Evolutionary conservation across 2,113 vertebrate species (phyloP).

Genomic region (Australoheros scitulus): DNA sequence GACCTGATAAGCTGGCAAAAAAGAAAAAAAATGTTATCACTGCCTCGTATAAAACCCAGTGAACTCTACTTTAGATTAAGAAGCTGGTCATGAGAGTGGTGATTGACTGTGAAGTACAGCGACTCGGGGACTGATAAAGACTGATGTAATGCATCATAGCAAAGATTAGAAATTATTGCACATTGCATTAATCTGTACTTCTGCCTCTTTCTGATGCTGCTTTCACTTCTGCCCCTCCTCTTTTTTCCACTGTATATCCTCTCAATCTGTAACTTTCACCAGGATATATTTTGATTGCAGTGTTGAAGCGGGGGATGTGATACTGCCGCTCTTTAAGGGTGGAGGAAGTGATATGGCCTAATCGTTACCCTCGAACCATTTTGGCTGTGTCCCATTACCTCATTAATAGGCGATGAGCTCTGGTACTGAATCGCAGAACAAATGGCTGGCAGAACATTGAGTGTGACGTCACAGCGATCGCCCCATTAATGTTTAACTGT

Average conservation of each 20-base stretch:
- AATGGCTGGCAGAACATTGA: constrained; percentile 46
- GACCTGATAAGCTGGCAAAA: neutral
- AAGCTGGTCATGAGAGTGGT: neutral
- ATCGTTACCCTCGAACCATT: constrained; percentile 50
- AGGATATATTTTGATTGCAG: constrained; percentile 47
- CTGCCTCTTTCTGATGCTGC: neutral
- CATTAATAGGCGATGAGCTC: constrained; percentile 71
- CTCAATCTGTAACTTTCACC: constrained; percentile 43
- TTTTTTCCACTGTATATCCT: constrained; percentile 15
- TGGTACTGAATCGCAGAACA: constrained; percentile 55
- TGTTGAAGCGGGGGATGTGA: constrained; percentile 47
- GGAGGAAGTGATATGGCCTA: constrained; percentile 59
- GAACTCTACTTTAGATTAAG: constrained; percentile 12
- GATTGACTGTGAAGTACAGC: neutral
- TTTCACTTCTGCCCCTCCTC: constrained; percentile 47
- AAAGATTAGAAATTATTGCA: constrained; percentile 21
- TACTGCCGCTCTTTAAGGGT: constrained; percentile 39
- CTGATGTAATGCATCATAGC: constrained; percentile 15
- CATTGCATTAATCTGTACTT: neutral
- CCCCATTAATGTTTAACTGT: constrained; percentile 68
- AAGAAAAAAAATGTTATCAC: constrained; percentile 16
- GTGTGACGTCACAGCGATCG: constrained; percentile 26
- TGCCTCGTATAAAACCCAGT: constrained; percentile 18
- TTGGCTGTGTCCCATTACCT: constrained; percentile 65
- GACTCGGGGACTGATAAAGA: constrained; percentile 17